Percentiles rank a stretch among this genome's conserved stretches.
Conservation (phyloP, 2,888 invertebrate species). For the Melieria picta region DNA sequence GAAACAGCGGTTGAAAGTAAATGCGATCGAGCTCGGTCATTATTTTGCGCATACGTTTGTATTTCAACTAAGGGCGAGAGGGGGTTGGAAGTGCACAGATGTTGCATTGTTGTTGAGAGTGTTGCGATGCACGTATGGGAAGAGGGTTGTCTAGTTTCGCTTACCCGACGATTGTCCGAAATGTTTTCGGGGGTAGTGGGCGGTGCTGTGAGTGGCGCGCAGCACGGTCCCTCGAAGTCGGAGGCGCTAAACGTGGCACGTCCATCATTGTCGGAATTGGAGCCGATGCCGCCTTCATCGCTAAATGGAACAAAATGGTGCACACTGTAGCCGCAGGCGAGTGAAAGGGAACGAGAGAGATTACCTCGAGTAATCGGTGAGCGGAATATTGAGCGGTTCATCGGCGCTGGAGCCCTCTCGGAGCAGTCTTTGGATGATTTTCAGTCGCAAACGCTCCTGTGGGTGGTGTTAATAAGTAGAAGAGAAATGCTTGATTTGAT, state of each 20-base stretch:
- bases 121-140: neutral
- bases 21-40: slow-evolving; percentile 60
- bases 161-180: slow-evolving; percentile 16
- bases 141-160: neutral
- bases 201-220: slow-evolving; percentile 70
- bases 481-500: too few species aligned
- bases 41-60: slow-evolving; percentile 56
- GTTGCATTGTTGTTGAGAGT: neutral
- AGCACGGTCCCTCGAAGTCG: slow-evolving; percentile 65
- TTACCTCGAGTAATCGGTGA: slow-evolving; percentile 90
- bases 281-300: slow-evolving; percentile 83
- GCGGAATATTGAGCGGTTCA: slow-evolving; percentile 85
- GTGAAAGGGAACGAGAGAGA: neutral
- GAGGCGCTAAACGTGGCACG: slow-evolving; percentile 61
- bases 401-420: slow-evolving; percentile 89
- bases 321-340: neutral
- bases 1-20: slow-evolving; percentile 58
- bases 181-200: slow-evolving; percentile 74
- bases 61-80: slow-evolving; percentile 50
- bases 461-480: slow-evolving; percentile 41
- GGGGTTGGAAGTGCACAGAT: neutral
- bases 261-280: slow-evolving; percentile 74
- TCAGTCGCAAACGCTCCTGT: slow-evolving; percentile 79
- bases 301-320: slow-evolving; percentile 63
- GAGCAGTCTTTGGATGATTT: slow-evolving; percentile 81